Conservation (phyloP, 1,140 invertebrate genomes). For the Eueides isabella region DNA sequence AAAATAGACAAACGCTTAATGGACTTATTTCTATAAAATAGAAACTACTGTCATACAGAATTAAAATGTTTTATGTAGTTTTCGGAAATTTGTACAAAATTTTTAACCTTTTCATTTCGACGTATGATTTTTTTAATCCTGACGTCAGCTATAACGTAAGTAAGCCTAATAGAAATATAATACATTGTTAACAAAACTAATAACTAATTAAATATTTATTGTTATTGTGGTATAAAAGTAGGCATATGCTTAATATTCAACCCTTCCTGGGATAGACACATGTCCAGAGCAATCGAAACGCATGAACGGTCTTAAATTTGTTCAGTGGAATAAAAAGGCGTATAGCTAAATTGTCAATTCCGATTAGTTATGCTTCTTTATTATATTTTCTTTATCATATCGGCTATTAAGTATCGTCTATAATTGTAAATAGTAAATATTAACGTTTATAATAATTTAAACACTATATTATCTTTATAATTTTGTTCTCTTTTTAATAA, state of each 20-base stretch:
- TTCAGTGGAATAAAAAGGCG: slow-evolving; percentile 33
- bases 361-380: slow-evolving; percentile 14
- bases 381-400: neutral
- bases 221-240: neutral
- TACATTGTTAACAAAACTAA: no score
- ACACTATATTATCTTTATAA: neutral
- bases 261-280: slow-evolving; percentile 39
- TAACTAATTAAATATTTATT: neutral
- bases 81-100: neutral
- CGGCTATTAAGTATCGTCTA: neutral
- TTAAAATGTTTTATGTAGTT: neutral
- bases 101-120: neutral
- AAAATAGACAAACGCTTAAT: slow-evolving; percentile 11
- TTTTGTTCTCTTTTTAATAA: neutral
- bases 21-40: neutral
- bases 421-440: no score
- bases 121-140: neutral
- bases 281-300: slow-evolving; percentile 43
- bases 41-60: neutral
- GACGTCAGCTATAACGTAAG: neutral
- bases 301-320: slow-evolving; percentile 39
- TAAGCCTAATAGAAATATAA: neutral
- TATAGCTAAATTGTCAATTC: slow-evolving; percentile 24
- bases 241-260: slow-evolving; percentile 17
- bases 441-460: no score